These are phyloP conservation scores for Macaria liturata DNA, from an alignment of 2,888 invertebrate genomes.

Conservation along the genomic window DNA sequence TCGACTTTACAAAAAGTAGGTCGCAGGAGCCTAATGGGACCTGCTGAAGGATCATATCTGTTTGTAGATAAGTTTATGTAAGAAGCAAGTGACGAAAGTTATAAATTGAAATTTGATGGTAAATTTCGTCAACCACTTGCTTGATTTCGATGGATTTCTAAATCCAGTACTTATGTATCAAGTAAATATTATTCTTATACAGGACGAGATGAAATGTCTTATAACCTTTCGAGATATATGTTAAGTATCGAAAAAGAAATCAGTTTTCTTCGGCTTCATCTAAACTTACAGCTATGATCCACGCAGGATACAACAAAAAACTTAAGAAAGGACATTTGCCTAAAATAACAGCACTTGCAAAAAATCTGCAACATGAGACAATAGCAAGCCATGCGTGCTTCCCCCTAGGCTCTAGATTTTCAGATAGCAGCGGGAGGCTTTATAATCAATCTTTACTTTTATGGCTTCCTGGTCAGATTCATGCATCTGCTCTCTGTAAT, in stretches of 20 bases:
- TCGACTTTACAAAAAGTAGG: slow-evolving; percentile 29
- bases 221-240: too few species aligned
- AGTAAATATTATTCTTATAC: too few species aligned
- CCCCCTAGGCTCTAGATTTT: slow-evolving; percentile 42
- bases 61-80: slow-evolving; percentile 1
- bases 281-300: too few species aligned
- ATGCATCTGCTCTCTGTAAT: slow-evolving; percentile 40
- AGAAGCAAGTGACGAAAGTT: slow-evolving; percentile 9
- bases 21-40: slow-evolving; percentile 10
- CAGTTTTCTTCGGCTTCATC: too few species aligned
- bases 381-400: slow-evolving; percentile 43
- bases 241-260: too few species aligned
- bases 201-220: too few species aligned
- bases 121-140: not conserved
- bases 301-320: too few species aligned
- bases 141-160: too few species aligned
- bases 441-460: slow-evolving; percentile 48
- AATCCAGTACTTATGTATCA: too few species aligned
- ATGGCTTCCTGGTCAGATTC: slow-evolving; percentile 53
- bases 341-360: slow-evolving; percentile 12
- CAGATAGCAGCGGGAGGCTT: slow-evolving; percentile 38
- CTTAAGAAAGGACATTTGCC: too few species aligned
- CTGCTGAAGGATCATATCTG: slow-evolving; percentile 21
- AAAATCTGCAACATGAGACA: slow-evolving; percentile 24
- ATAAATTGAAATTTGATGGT: slow-evolving; percentile 2